Base-by-base conservation (phyloP, 2,888 invertebrate species). In the Leptinotarsa haldemani region DNA sequence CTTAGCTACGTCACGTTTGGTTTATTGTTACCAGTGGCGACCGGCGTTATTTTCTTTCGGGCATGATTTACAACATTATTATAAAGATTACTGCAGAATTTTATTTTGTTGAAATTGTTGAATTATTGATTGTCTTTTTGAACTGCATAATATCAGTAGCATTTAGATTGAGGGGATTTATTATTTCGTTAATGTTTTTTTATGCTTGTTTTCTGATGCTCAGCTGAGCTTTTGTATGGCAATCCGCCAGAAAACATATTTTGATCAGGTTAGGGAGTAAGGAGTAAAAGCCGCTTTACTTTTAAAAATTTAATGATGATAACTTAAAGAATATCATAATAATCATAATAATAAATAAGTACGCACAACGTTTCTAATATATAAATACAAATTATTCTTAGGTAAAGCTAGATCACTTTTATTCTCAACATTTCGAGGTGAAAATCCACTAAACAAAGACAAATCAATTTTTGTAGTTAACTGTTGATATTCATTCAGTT, bases 401-500 rank as follows among this genome's bases (percentile, higher is more conserved):
- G 61, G 61, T 56, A 67, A 40, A 40, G 20, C 48, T 52, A 56
- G 30, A 56, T 56, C 30, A 67, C 52, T 67, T 67, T 67, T 67
- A 53, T 53, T 56, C 56, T 22, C 22, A 56, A 61, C 15, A 61
- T 40, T 40, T 30, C 61, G 61, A 30, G 61, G 9, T 61, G 16
- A 61, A 30, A 61, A 30, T 30, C 61, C 56, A 61, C 61, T 61
- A 61, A 61, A 40, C 61, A 61, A 61, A 61, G 20, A 22, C 13
- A 9, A 56, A 25, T 16, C 50, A 16, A 16, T 50, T 50, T 50
- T 50, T 16, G 13, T 5, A 13, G 48, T 16, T 40, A 4, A 16
- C 50, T 16, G 15, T 16, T 18, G 5, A 53, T 53, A 18, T n/a
- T 16, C 1, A 53, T 53, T 53, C n/a, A 20, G n/a, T 53, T 53